phyloP scores from a whole-genome alignment of 2,888 invertebrate species.

The Maniola hyperantus region DNA sequence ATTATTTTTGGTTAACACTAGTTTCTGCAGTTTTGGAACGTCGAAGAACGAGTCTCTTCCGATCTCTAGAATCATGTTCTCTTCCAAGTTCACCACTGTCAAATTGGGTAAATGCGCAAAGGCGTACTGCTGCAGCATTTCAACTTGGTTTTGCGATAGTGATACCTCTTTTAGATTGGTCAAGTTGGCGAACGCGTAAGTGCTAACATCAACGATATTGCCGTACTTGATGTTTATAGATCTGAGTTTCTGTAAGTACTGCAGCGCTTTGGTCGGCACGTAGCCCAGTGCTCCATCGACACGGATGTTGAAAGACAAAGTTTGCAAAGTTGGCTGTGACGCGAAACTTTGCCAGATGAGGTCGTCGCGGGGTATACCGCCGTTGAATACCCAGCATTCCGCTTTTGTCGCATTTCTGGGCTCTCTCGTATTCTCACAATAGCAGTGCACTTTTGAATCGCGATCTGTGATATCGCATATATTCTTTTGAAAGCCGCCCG shows the following conservation, averaged over 20 bases:
- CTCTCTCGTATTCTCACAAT: constrained; percentile 83
- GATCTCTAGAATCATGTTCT: constrained; percentile 89
- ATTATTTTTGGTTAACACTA: constrained; percentile 93
- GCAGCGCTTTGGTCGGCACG: constrained; percentile 87
- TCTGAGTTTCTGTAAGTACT: constrained; percentile 85
- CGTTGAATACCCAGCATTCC: constrained; percentile 90
- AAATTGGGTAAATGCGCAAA: constrained; percentile 89
- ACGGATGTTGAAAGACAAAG: constrained; percentile 87
- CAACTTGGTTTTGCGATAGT: constrained; percentile 87
- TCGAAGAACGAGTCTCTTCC: constrained; percentile 88
- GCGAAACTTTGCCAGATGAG: constrained; percentile 89
- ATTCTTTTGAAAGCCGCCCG: constrained; percentile 77
- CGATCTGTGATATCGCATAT: constrained; percentile 82
- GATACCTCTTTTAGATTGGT: constrained; percentile 86
- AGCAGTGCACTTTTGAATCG: constrained; percentile 85
- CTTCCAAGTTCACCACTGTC: constrained; percentile 86
- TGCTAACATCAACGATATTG: constrained; percentile 85
- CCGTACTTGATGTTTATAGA: constrained; percentile 88
- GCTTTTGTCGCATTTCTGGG: constrained; percentile 85
- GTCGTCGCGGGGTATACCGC: constrained; percentile 86
- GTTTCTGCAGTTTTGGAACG: constrained; percentile 86
- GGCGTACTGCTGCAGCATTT: constrained; percentile 85
- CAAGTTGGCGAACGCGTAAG: constrained; percentile 89
- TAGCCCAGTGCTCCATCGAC: constrained; percentile 86
- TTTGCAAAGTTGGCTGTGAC: constrained; percentile 87